A percentile compares a stretch with the other conserved stretches of the same genome.
Conservation (phyloP, 2,888 invertebrate genomes). For the Scaptomyza caliginosa region DNA sequence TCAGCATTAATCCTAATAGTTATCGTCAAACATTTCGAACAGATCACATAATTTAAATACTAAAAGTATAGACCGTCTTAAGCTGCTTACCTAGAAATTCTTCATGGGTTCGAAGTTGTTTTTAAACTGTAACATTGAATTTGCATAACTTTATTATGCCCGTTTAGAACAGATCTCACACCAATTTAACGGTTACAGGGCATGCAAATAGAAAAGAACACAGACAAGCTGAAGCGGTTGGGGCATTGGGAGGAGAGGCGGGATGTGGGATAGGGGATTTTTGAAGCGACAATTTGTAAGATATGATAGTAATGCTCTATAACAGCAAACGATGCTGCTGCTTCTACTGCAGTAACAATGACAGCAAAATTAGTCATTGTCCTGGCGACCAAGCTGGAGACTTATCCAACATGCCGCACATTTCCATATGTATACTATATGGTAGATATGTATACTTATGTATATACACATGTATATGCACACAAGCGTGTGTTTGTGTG, state of each 20-base stretch:
- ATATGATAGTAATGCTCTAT: constrained; percentile 73
- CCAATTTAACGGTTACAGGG: not conserved
- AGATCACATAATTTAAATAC: not conserved
- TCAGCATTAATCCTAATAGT: too few species aligned
- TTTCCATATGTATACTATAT: constrained; percentile 39
- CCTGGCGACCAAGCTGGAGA: constrained; percentile 27
- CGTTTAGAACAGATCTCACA: not conserved
- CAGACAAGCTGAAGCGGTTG: too few species aligned
- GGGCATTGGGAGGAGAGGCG: not conserved
- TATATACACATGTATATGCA: constrained; percentile 22
- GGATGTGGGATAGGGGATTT: not conserved
- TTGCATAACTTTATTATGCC: constrained; percentile 8
- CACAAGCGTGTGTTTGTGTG: constrained; percentile 7
- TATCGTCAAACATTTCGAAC: not conserved
- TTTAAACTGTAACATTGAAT: not conserved
- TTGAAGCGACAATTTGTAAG: constrained; percentile 69
- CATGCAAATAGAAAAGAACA: not conserved
- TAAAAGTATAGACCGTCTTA: not conserved
- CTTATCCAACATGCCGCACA: constrained; percentile 20
- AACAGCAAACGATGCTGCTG: constrained; percentile 18
- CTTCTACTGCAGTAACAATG: constrained; percentile 47
- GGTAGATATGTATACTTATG: constrained; percentile 30
- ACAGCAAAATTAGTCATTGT: constrained; percentile 72
- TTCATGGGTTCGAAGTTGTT: not conserved
- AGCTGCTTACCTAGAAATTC: not conserved